Conservation (phyloP, 2,797 vertebrate species). For the Helostoma temminkii region DNA sequence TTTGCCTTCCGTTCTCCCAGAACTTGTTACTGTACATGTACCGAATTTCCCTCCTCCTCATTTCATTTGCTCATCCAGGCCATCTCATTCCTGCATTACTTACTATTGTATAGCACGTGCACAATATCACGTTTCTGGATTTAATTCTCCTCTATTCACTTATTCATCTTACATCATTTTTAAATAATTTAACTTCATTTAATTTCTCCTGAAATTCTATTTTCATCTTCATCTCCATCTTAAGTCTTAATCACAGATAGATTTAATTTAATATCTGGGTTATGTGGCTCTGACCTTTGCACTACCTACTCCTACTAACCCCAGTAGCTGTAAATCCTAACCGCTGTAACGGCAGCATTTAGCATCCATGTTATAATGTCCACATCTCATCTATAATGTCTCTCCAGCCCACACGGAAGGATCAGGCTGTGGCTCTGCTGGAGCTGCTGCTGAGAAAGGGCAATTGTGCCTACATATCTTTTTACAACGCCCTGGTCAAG, state of each 20-base stretch:
- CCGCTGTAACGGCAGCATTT: background rate
- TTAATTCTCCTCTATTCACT: background rate
- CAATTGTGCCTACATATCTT: constrained; percentile 91
- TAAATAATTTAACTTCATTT: no score
- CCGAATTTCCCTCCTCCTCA: background rate
- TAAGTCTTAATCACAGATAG: no score
- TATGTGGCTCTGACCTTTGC: no score
- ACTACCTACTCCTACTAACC: background rate
- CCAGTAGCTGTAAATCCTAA: no score
- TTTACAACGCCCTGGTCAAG: constrained; percentile 93
- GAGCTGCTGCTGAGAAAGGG: constrained; percentile 91
- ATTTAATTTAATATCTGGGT: no score
- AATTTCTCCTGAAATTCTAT: no score
- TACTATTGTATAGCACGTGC: background rate
- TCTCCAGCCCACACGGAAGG: constrained; percentile 85
- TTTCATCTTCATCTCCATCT: no score
- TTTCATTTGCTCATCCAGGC: background rate
- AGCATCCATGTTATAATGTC: background rate
- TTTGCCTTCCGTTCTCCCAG: background rate
- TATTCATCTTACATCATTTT: background rate
- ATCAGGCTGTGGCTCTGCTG: constrained; percentile 88
- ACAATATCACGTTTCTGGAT: background rate
- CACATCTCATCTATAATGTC: background rate
- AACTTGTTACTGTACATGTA: background rate
- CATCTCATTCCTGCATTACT: background rate